Percentiles rank a stretch among this genome's conserved stretches.
phyloP scores from a whole-genome alignment of 1,140 invertebrate genomes.

The Callitettix versicolor region DNA sequence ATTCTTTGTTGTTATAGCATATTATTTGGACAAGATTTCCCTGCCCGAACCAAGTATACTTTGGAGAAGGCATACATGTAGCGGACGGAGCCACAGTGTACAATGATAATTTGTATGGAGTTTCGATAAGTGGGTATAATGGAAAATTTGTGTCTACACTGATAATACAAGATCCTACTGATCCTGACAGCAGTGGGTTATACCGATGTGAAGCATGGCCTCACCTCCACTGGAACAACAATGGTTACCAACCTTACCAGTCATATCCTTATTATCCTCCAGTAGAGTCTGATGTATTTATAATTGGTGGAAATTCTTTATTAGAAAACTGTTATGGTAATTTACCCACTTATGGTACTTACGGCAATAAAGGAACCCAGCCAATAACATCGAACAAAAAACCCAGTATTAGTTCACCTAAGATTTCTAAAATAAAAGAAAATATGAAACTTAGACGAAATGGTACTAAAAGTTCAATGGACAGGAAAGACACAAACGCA shows the following conservation, averaged over 20 bases:
- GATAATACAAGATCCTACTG: not conserved
- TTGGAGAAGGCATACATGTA: slow-evolving; percentile 3
- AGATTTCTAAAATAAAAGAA: not conserved
- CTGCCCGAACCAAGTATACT: slow-evolving; percentile 8
- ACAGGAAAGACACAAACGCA: not conserved
- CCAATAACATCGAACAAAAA: not conserved
- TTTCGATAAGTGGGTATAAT: slow-evolving; percentile 2
- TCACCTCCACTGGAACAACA: not conserved
- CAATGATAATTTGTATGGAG: slow-evolving; percentile 8
- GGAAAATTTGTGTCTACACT: not conserved
- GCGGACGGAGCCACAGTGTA: slow-evolving; percentile 6
- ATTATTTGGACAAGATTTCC: slow-evolving; percentile 12
- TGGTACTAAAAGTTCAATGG: not conserved
- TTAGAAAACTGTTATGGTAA: slow-evolving; percentile 5
- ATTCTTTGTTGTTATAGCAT: slow-evolving; percentile 13
- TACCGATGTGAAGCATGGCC: slow-evolving; percentile 10
- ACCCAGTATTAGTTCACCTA: not conserved
- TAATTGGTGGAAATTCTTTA: slow-evolving; percentile 11
- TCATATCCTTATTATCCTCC: not conserved
- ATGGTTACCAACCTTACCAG: not conserved
- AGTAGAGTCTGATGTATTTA: slow-evolving; percentile 8
- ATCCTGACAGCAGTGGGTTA: not conserved
- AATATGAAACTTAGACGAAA: not conserved
- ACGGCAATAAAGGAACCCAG: no score
- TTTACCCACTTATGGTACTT: no score